These are phyloP conservation scores for Scomber colias DNA, from an alignment of 2,113 vertebrate species.

Conservation along the genomic window DNA sequence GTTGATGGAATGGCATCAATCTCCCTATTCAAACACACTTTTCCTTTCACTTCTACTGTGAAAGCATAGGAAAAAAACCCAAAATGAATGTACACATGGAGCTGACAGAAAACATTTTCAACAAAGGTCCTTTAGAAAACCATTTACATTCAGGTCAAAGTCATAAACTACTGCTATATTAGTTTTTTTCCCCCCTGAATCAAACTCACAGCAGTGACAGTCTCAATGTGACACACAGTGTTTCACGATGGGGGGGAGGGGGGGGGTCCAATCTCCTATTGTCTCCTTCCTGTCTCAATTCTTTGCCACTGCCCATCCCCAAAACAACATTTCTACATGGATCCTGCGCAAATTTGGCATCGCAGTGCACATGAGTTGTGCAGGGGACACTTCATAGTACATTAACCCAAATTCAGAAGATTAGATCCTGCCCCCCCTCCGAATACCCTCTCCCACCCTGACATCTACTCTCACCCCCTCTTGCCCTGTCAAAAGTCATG, in stretches of 20 bases:
- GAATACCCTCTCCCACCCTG: slow-evolving; percentile 7
- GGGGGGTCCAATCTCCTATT: slow-evolving; percentile 33
- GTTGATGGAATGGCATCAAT: slow-evolving; percentile 32
- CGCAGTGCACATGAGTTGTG: slow-evolving; percentile 59
- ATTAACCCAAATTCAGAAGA: slow-evolving; percentile 69
- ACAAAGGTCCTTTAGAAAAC: slow-evolving; percentile 16
- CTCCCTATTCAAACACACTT: slow-evolving; percentile 34
- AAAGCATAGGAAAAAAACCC: slow-evolving; percentile 13
- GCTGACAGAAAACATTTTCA: slow-evolving; percentile 32
- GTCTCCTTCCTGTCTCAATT: slow-evolving; percentile 22
- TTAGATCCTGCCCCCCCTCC: slow-evolving; percentile 46
- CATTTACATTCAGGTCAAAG: slow-evolving; percentile 58
- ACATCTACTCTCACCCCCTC: slow-evolving; percentile 45
- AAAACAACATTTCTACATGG: slow-evolving; percentile 51
- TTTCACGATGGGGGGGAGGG: slow-evolving; percentile 38
- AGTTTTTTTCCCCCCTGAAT: not conserved
- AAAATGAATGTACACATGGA: slow-evolving; percentile 47
- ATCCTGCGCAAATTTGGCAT: slow-evolving; percentile 49
- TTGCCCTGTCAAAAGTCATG: slow-evolving; percentile 61
- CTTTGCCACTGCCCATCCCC: slow-evolving; percentile 43
- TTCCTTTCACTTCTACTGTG: slow-evolving; percentile 27
- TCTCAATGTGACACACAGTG: slow-evolving; percentile 26
- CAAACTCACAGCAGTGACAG: slow-evolving; percentile 32
- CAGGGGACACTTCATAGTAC: slow-evolving; percentile 63
- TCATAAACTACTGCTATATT: slow-evolving; percentile 21